Base-by-base conservation (phyloP, 2,113 vertebrate genomes). In the Heterotis niloticus region DNA sequence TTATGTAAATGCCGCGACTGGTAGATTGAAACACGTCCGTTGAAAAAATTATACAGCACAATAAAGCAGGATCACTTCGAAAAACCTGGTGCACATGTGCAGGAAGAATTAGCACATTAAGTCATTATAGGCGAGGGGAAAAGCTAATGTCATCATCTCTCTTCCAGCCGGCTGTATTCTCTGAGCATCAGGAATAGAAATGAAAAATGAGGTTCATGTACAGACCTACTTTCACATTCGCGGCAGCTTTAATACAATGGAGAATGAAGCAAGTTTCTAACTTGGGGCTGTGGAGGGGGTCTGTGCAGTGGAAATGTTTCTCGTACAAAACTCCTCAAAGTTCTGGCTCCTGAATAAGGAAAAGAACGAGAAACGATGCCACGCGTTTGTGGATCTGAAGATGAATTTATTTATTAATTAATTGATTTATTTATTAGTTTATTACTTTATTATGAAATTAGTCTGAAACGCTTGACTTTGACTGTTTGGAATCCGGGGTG, bases 401-500 rank as follows among this genome's bases (percentile, higher is more conserved):
- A 51, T 72, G 69, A 72, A 52, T 72, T 51, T 72, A 72, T 72
- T n/a, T n/a, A n/a, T n/a, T n/a, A n/a, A n/a, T n/a, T 52, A 29
- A 34, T 80, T 82, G 54, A 34, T 29, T 69, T 71, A 59, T 23
- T 57, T 68, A 75, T 80, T 85, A 59, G 16, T 59, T 59, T 59
- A 59, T 59, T 59, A n/a, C n/a, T n/a, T n/a, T 74, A 5, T 51
- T 57, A 20, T 56, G 23, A 59, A 74, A 57, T 5, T 5, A 26
- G 52, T 74, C 52, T 13, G 51, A 28, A 74, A 57, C 26, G 4
- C n/a, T 34, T 73, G 71, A 28, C 26, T 79, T 69, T 72, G 77
- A 82, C 65, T n/a, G 64, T 68, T 17, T 62, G 81, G 75, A 71
- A 52, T 80, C 85, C 75, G 75, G 75, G 80, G 77, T 44, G 71